A percentile compares a stretch with the other conserved stretches of the same genome.
These are phyloP conservation scores for Anas platyrhynchos DNA, from an alignment of 2,113 vertebrate species.

Conservation along the genomic window DNA sequence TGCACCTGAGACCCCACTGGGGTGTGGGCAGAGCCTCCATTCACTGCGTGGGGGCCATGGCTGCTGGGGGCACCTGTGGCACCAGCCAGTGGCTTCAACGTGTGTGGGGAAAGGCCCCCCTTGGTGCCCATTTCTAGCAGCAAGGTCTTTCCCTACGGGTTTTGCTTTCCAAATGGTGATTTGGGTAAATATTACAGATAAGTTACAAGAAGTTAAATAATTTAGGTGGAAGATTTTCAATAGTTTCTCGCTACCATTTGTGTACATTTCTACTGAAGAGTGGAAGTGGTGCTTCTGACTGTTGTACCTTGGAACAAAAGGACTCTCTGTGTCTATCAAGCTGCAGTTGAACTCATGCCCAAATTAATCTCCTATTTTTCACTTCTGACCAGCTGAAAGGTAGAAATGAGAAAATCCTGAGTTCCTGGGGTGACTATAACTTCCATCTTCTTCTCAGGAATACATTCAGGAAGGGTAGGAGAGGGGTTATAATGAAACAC, in stretches of 20 bases:
- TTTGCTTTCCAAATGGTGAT: rapidly evolving
- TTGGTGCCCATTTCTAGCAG: neutral
- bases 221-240: neutral
- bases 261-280: neutral
- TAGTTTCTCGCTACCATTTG: neutral
- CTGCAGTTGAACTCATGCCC: neutral
- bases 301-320: rapidly evolving
- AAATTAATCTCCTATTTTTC: neutral
- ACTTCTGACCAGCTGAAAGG: neutral
- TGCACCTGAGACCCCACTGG: no score
- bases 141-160: neutral
- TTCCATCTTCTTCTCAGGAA: neutral
- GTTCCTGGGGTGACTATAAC: neutral
- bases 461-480: neutral
- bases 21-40: rapidly evolving
- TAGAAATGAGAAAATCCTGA: neutral
- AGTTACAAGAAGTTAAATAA: neutral
- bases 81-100: rapidly evolving
- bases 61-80: neutral
- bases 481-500: neutral
- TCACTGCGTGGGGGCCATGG: rapidly evolving
- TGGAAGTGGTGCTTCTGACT: neutral
- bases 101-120: rapidly evolving
- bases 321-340: neutral
- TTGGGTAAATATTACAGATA: neutral